Evolutionary conservation across 1,140 invertebrate species (phyloP), one percentile per base, ranked within the genome.

Genomic region (Aleiodes sp.): DNA sequence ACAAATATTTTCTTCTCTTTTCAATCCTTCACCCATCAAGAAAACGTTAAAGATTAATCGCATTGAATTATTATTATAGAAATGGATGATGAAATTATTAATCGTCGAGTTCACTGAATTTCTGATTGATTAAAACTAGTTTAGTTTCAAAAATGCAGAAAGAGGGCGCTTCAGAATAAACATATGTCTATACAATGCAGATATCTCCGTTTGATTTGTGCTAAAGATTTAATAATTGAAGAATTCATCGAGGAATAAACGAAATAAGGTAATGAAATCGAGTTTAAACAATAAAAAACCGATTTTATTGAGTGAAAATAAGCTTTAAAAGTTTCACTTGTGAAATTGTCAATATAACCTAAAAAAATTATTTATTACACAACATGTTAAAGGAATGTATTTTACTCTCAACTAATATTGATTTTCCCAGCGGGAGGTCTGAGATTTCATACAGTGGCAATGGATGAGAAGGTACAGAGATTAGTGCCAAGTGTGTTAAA

Each of bases 401-500:
- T 76, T 37, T 41, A 76, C 72, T 79, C 77, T 74, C 33, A 76
- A 81, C 80, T 72, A 78, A 76, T 76, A 78, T 66, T 33, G 35
- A 74, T 56, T 61, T 61, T 75, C 12, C 26, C 75, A 75, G 68
- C 72, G 69, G 60, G 24, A 75, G 73, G 66, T 76, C 71, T 73
- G 66, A 73, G 46, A 72, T 72, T 72, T 78, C 67, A 76, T 68
- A 76, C 69, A 71, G 71, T 74, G 70, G 78, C 41, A 70, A 81
- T 80, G 80, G 76, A 82, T 56, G 74, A 78, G 29, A 76, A 82
- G 73, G 80, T 80, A 79, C 71, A 75, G 74, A 72, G 74, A 24
- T 9, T 72, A 65, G 68, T 65, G 74, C 64, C 64, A 43, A 70
- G 68, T 59, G 26, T 46, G 59, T 64, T 61, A 26, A 24, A 26